These are phyloP conservation scores for Ceyx melanurus DNA, from an alignment of 2,113 vertebrate genomes.

Conservation along the genomic window DNA sequence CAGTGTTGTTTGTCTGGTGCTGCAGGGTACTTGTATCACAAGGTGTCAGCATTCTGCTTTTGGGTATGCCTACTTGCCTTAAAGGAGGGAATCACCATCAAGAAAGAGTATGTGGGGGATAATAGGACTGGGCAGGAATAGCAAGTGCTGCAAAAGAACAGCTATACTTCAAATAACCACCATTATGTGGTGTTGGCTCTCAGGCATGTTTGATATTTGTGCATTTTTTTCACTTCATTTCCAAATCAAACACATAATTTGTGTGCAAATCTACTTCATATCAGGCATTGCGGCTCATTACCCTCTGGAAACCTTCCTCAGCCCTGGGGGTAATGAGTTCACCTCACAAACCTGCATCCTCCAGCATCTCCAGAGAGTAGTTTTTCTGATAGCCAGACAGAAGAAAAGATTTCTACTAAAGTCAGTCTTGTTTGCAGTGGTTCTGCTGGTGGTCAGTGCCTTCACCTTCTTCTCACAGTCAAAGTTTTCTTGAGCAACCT, in stretches of 20 bases:
- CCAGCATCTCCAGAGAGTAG: neutral
- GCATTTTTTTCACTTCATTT: slow-evolving; percentile 30
- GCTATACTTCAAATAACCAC: neutral
- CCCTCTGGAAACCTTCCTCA: neutral
- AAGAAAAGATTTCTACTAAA: neutral
- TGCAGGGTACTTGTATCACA: neutral
- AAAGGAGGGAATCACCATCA: neutral
- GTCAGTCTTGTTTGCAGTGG: neutral
- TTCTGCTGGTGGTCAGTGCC: neutral
- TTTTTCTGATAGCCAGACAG: neutral
- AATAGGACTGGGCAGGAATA: neutral
- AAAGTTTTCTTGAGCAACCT: neutral
- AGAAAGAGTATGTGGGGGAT: neutral
- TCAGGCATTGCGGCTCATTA: slow-evolving; percentile 20
- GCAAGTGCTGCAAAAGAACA: neutral
- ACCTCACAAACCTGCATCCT: neutral
- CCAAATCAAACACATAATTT: slow-evolving; percentile 8
- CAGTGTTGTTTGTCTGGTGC: neutral
- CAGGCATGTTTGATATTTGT: neutral
- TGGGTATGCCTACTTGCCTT: neutral
- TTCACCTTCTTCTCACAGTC: neutral
- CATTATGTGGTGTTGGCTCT: neutral
- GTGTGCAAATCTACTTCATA: slow-evolving; percentile 23
- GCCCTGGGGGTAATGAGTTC: slow-evolving; percentile 2
- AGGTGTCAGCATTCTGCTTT: neutral